Evolutionary conservation across 1,140 invertebrate genomes (phyloP).

Genomic region (Micrasema longulum): DNA sequence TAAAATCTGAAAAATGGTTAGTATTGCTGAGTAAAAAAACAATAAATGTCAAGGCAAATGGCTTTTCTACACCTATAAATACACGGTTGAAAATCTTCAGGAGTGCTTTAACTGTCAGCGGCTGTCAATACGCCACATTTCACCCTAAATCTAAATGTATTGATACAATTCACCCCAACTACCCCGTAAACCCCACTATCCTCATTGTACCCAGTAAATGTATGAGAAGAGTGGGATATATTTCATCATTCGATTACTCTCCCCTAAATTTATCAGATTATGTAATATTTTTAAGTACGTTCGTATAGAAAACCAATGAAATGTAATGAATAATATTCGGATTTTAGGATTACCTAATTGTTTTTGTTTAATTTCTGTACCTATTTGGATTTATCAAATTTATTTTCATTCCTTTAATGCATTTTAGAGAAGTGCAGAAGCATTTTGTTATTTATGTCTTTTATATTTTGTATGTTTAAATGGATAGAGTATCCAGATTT

Average conservation of each 20-base stretch:
- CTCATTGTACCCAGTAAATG: slow-evolving; percentile 11
- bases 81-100: slow-evolving; percentile 46
- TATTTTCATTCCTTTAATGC: no score
- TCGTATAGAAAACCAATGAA: no score
- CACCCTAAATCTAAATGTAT: slow-evolving; percentile 54
- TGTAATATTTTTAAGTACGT: slow-evolving; percentile 33
- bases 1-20: no score
- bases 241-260: slow-evolving; percentile 37
- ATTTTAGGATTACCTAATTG: no score
- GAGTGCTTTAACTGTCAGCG: slow-evolving; percentile 48
- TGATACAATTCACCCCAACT: slow-evolving; percentile 49
- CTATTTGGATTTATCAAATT: no score
- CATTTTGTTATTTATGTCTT: no score
- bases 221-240: slow-evolving; percentile 30
- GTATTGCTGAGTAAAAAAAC: background rate
- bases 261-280: slow-evolving; percentile 19
- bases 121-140: slow-evolving; percentile 53
- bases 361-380: no score
- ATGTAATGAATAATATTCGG: no score
- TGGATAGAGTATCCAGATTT: no score
- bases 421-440: no score
- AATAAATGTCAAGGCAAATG: slow-evolving; percentile 38
- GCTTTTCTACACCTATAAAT: slow-evolving; percentile 48
- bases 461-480: no score
- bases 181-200: no score